These are phyloP conservation scores for Aspidiotus destructor DNA, from an alignment of 2,888 invertebrate genomes.

Conservation along the genomic window DNA sequence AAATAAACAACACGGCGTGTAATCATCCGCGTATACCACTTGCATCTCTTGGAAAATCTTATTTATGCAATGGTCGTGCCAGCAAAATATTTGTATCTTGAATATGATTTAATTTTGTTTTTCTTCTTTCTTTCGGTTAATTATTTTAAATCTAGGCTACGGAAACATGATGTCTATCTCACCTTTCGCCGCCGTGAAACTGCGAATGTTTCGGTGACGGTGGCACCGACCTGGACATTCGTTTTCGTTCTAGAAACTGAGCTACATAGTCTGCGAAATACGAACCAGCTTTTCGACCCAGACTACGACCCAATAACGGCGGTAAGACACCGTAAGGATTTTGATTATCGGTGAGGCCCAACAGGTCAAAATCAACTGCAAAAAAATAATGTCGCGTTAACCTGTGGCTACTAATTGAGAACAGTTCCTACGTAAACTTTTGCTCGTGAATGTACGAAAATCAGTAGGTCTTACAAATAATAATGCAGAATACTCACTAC, in stretches of 20 bases:
- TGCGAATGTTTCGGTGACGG: conserved; percentile 42
- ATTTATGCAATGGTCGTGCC: too few relatives aligned
- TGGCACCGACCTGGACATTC: conserved; percentile 41
- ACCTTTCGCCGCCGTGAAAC: conserved; percentile 72
- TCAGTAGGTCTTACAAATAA: too few relatives aligned
- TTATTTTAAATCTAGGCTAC: too few relatives aligned
- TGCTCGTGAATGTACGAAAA: too few relatives aligned
- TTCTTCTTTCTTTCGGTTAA: too few relatives aligned
- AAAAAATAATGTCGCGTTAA: conserved; percentile 29
- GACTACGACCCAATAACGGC: conserved; percentile 62
- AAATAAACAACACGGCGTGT: conserved; percentile 31
- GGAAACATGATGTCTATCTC: conserved; percentile 33
- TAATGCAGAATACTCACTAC: conserved; percentile 53
- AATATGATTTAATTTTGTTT: too few relatives aligned
- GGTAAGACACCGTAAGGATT: conserved; percentile 75
- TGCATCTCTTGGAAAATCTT: background rate
- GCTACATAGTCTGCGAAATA: conserved; percentile 63
- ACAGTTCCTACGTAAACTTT: too few relatives aligned
- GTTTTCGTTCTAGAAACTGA: conserved; percentile 54
- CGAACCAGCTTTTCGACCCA: conserved; percentile 61
- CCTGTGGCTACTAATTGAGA: too few relatives aligned
- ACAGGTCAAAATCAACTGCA: conserved; percentile 73
- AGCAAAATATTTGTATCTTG: too few relatives aligned
- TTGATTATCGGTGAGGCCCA: conserved; percentile 78
- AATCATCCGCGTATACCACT: background rate